phyloP scores from a whole-genome alignment of 1,140 invertebrate genomes.

The Drosophila suzukii region DNA sequence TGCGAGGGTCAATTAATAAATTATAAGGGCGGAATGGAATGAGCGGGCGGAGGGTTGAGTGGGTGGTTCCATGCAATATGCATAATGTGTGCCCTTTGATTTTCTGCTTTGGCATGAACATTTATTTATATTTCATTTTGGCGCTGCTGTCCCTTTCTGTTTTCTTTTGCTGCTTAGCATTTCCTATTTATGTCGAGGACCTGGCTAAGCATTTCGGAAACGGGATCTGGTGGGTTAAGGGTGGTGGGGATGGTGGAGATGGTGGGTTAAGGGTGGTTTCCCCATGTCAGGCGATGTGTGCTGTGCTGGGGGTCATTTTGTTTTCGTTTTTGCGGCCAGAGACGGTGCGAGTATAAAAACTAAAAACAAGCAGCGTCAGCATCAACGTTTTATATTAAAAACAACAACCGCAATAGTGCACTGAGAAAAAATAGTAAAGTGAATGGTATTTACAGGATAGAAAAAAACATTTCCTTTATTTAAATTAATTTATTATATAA shows the following conservation, averaged over 20 bases:
- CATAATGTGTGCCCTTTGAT: constrained; percentile 78
- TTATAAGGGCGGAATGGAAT: constrained; percentile 22
- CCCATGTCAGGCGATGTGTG: not conserved
- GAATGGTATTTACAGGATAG: no score
- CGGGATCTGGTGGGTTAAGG: constrained; percentile 12
- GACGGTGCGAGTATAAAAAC: constrained; percentile 65
- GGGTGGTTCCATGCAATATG: constrained; percentile 67
- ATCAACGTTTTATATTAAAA: constrained; percentile 80
- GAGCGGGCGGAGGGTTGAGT: not conserved
- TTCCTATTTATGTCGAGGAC: constrained; percentile 68
- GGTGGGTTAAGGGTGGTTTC: not conserved
- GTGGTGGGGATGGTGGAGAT: not conserved
- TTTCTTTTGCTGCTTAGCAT: constrained; percentile 52
- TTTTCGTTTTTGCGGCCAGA: constrained; percentile 48
- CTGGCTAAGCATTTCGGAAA: constrained; percentile 69
- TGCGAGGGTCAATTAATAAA: constrained; percentile 54
- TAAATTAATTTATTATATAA: no score
- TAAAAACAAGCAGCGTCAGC: constrained; percentile 79
- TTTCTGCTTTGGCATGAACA: constrained; percentile 70
- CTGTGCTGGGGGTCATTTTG: constrained; percentile 44
- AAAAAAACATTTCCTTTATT: no score
- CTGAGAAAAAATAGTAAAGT: not conserved
- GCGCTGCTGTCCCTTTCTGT: constrained; percentile 51
- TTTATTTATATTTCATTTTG: constrained; percentile 78
- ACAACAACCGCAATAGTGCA: constrained; percentile 53